Conservation (phyloP, 2,888 invertebrate species). For the Eilema caniola region DNA sequence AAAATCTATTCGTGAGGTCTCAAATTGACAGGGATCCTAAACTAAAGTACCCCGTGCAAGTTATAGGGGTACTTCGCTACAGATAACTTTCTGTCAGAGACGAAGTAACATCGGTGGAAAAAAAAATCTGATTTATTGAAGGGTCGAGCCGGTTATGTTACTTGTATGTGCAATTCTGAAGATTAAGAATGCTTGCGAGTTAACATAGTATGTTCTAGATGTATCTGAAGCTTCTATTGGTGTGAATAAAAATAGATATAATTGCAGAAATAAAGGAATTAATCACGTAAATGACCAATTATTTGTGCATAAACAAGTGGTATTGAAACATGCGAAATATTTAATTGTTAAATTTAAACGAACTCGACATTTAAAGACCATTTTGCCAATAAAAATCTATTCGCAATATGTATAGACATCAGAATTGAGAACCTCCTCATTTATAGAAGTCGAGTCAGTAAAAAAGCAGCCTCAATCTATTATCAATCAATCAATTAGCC, state of each 20-base stretch:
- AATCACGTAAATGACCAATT: too few species aligned
- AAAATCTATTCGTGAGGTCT: slow-evolving; percentile 53
- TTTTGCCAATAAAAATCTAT: too few species aligned
- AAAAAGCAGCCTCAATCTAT: too few species aligned
- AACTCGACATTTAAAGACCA: too few species aligned
- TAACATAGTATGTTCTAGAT: neutral
- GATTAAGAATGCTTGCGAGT: neutral
- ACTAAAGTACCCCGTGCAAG: slow-evolving; percentile 59
- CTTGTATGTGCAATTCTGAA: slow-evolving; percentile 4
- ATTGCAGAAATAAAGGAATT: too few species aligned
- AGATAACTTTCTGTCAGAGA: slow-evolving; percentile 56
- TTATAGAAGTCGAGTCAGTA: too few species aligned
- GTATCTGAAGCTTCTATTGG: neutral
- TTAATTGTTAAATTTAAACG: too few species aligned
- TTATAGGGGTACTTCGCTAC: slow-evolving; percentile 62
- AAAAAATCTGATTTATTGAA: slow-evolving; percentile 33
- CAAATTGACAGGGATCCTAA: slow-evolving; percentile 48
- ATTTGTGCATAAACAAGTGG: too few species aligned
- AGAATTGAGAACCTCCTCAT: too few species aligned
- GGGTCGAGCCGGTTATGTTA: neutral
- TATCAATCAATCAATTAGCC: too few species aligned
- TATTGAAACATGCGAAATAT: too few species aligned
- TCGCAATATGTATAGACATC: too few species aligned
- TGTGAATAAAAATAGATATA: neutral
- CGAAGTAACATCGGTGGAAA: slow-evolving; percentile 28